Conservation (phyloP, 1,140 invertebrate genomes). For the Drosophila oshimai region DNA sequence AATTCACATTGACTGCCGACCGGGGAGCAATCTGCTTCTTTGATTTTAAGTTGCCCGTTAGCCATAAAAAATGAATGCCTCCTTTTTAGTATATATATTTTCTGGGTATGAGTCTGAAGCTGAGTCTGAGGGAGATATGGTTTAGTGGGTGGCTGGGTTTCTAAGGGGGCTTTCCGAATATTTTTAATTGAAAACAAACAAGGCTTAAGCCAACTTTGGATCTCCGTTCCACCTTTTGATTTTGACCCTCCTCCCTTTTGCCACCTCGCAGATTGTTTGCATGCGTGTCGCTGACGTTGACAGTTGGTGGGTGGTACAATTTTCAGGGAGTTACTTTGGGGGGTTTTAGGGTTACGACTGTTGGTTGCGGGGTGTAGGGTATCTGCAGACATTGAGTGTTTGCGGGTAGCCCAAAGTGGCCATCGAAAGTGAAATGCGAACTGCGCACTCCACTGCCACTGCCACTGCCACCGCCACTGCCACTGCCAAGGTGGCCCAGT, state of each 20-base stretch:
- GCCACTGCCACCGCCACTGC: too few species aligned
- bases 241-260: constrained; percentile 5
- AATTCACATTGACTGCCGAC: constrained; percentile 47
- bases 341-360: neutral
- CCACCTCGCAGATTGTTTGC: constrained; percentile 52
- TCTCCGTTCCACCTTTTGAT: constrained; percentile 12
- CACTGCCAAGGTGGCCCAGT: neutral
- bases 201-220: constrained; percentile 46
- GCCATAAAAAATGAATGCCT: constrained; percentile 27
- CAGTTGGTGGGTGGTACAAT: neutral
- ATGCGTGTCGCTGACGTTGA: constrained; percentile 71
- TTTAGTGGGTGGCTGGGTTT: neutral
- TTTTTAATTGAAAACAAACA: constrained; percentile 81
- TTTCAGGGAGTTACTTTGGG: neutral
- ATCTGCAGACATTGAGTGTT: constrained; percentile 26
- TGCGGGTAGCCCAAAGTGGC: constrained; percentile 51
- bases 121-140: neutral
- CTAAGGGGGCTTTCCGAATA: constrained; percentile 9
- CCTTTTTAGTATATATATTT: too few species aligned
- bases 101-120: neutral
- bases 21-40: constrained; percentile 43
- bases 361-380: neutral
- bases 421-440: constrained; percentile 56
- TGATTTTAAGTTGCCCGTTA: constrained; percentile 33
- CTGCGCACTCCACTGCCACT: constrained; percentile 16